Evolutionary conservation across 2,888 invertebrate species (phyloP).

Genomic region (Syrphus vitripennis): DNA sequence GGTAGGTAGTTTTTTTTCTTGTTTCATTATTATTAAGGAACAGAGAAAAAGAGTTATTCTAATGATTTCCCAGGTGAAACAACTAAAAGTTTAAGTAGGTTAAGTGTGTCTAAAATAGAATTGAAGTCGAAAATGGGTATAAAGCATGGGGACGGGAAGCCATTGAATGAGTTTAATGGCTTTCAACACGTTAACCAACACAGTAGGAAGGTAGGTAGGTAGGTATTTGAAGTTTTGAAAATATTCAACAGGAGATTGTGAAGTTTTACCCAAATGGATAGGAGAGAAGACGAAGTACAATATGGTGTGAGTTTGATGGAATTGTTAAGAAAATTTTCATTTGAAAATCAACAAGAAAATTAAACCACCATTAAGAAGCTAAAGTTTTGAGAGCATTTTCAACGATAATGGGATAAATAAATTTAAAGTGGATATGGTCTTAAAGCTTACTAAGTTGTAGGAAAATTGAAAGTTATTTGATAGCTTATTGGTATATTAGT

Average conservation of each 20-base stretch:
- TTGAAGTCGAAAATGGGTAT: slow-evolving; percentile 24
- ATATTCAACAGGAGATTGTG: slow-evolving; percentile 55
- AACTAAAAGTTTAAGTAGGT: slow-evolving; percentile 20
- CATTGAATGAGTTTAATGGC: slow-evolving; percentile 51
- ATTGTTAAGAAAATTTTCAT: not conserved
- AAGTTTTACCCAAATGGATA: not conserved
- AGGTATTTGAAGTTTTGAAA: slow-evolving; percentile 11
- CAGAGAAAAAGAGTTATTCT: not conserved
- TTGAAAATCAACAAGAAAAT: slow-evolving; percentile 7
- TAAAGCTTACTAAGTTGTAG: too few relatives aligned
- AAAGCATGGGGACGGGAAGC: not conserved
- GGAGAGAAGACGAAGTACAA: not conserved
- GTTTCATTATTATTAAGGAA: not conserved
- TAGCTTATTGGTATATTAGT: too few relatives aligned
- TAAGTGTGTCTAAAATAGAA: slow-evolving; percentile 15
- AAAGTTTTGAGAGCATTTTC: not conserved
- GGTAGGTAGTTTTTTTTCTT: not conserved
- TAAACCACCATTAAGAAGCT: not conserved
- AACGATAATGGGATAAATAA: not conserved
- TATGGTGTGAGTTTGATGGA: not conserved
- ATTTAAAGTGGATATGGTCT: not conserved
- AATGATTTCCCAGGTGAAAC: slow-evolving; percentile 4
- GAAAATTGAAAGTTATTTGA: too few relatives aligned
- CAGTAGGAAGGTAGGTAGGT: too few relatives aligned
- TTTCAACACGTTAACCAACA: slow-evolving; percentile 50